Conservation (phyloP, 2,113 vertebrate genomes). For the Caracal caracal region DNA sequence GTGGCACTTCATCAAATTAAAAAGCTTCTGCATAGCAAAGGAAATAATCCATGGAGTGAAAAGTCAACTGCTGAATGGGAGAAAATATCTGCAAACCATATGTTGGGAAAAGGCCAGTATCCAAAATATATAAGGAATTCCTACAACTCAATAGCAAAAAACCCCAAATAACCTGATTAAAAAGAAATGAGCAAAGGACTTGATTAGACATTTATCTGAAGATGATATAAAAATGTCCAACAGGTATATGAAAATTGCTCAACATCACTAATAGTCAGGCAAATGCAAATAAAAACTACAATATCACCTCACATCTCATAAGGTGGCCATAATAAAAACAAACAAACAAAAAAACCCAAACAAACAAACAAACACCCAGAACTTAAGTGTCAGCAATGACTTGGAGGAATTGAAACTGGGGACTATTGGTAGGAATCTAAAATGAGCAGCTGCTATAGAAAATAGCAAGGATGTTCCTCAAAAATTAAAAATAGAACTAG, state of each 20-base stretch:
- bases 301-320: background rate
- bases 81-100: background rate
- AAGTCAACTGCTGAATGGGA: background rate
- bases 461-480: background rate
- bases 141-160: background rate
- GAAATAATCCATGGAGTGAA: background rate
- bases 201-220: background rate
- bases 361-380: background rate
- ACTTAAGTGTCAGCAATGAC: background rate
- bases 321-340: background rate
- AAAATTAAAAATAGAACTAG: background rate
- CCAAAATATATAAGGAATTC: background rate
- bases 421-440: background rate
- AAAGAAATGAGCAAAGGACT: background rate
- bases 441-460: accelerated
- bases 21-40: background rate
- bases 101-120: background rate
- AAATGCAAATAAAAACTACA: background rate
- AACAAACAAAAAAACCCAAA: background rate
- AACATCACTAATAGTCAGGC: background rate
- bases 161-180: background rate
- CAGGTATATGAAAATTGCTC: background rate
- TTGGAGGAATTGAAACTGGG: background rate
- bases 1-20: background rate
- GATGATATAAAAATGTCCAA: background rate